Evolutionary conservation across 2,888 invertebrate species (phyloP).

Genomic region (Cantharis rustica): DNA sequence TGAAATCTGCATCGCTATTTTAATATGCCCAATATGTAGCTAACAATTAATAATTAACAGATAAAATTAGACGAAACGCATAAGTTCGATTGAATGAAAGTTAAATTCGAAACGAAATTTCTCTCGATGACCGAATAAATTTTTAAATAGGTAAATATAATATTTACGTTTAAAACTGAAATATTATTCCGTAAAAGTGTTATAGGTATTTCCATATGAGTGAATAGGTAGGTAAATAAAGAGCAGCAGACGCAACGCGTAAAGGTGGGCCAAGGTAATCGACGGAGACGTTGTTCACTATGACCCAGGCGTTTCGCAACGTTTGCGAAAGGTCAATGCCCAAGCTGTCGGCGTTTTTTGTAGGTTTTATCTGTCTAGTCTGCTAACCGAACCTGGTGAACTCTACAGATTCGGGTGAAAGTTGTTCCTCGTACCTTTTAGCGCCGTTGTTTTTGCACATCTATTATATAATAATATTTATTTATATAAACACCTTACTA

Average conservation of each 20-base stretch:
- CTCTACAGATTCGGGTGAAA: slow-evolving; percentile 28
- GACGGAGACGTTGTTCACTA: slow-evolving; percentile 24
- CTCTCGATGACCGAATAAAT: too few relatives aligned
- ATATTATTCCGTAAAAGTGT: neutral
- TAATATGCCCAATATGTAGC: too few relatives aligned
- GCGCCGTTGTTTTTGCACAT: slow-evolving; percentile 16
- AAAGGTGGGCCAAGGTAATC: slow-evolving; percentile 28
- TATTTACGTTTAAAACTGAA: neutral
- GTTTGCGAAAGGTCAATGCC: slow-evolving; percentile 31
- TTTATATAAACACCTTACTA: slow-evolving; percentile 19
- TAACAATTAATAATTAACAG: too few relatives aligned
- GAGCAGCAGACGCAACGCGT: slow-evolving; percentile 8
- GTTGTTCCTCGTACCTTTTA: slow-evolving; percentile 14
- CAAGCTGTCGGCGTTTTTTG: slow-evolving; percentile 27
- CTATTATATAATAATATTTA: slow-evolving; percentile 25
- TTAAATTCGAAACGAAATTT: too few relatives aligned
- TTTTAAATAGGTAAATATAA: too few relatives aligned
- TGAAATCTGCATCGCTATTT: too few relatives aligned
- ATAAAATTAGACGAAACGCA: too few relatives aligned
- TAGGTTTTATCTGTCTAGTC: slow-evolving; percentile 30
- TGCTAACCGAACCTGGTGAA: slow-evolving; percentile 24
- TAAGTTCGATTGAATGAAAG: too few relatives aligned
- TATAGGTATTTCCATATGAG: neutral
- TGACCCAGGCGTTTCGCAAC: slow-evolving; percentile 26
- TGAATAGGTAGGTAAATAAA: slow-evolving; percentile 9